Evolutionary conservation across 2,797 vertebrate genomes (phyloP).

Genomic region (Toxotes lorentzi): DNA sequence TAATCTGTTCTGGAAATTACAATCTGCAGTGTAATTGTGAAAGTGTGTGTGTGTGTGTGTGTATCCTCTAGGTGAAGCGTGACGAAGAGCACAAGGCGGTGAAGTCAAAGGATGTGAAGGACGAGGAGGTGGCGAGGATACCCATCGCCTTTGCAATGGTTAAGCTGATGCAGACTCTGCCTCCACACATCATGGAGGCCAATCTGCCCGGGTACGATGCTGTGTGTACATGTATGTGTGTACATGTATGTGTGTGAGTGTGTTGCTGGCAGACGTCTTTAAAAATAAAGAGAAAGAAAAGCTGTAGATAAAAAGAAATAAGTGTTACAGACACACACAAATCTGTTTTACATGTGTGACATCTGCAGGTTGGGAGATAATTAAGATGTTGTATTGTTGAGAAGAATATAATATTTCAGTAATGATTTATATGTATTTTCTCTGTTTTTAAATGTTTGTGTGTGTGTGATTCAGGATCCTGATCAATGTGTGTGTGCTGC

Average conservation of each 20-base stretch:
- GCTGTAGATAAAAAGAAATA: no score
- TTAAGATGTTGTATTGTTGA: neutral
- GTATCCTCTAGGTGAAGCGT: constrained; percentile 87
- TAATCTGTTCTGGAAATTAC: no score
- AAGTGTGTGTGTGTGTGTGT: constrained; percentile 3
- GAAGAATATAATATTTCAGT: neutral
- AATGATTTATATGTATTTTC: neutral
- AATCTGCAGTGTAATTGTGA: neutral
- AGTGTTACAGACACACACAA: no score
- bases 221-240: neutral
- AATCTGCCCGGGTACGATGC: constrained; percentile 91
- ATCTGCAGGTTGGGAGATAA: neutral
- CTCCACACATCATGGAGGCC: constrained; percentile 91
- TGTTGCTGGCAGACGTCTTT: neutral
- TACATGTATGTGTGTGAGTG: neutral
- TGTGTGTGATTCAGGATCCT: constrained; percentile 87
- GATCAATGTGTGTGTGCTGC: constrained; percentile 92
- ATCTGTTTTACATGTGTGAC: no score
- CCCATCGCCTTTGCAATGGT: constrained; percentile 97
- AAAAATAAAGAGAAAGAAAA: no score
- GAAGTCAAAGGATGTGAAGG: constrained; percentile 93
- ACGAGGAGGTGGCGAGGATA: constrained; percentile 93
- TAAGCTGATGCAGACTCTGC: constrained; percentile 95
- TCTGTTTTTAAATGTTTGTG: neutral
- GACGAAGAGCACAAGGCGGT: constrained; percentile 95